Base-by-base conservation (phyloP, 2,888 invertebrate species). In the Tromatobia lineatoria region DNA sequence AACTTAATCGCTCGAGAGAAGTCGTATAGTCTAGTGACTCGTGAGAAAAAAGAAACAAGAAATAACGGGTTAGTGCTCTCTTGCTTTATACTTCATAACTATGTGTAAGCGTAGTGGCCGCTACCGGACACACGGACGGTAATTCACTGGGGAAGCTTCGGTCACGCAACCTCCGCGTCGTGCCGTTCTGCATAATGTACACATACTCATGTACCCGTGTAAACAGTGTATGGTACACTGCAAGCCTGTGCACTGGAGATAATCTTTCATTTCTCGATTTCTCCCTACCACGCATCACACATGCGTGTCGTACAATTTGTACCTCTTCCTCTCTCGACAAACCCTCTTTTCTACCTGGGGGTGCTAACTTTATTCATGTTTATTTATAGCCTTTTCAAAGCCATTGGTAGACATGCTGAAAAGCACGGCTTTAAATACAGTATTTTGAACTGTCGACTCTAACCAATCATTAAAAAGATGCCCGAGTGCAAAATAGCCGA, bases 1-100 rank as follows among this genome's bases (percentile, higher is more conserved):
- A 78, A 84, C 66, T 81, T 84, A 81, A 84, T 81, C 78, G 84
- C 84, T 81, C 47, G 42, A 78, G 70, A 70, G 79, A 50, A 74
- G 75, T 73, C 54, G 52, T 80, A 80, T 77, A 79, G 75, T 79
- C 57, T 69, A 64, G 80, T 66, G 80, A 80, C 74, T 54, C 47
- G 20, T 34, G 34, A 29, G 54, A 29, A 34, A 76, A 67, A 61
- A n/a, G n/a, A 64, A 34, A 61, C 47, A 61, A 82, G 38, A 69
- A 74, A 11, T 47, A 57, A 52, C 74, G 59, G 67, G 61, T 75
- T 64, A 64, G 64, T 50, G 29, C 74, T 61, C 57, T 45, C 18
- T 67, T 50, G 67, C 54, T 80, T 80, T 59, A 52, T 59, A 54
- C 74, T 57, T 47, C 50, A 59, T 69, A 77, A 77, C 73, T 74